phyloP scores from a whole-genome alignment of 2,888 invertebrate genomes.

The Cerastis rubricosa region DNA sequence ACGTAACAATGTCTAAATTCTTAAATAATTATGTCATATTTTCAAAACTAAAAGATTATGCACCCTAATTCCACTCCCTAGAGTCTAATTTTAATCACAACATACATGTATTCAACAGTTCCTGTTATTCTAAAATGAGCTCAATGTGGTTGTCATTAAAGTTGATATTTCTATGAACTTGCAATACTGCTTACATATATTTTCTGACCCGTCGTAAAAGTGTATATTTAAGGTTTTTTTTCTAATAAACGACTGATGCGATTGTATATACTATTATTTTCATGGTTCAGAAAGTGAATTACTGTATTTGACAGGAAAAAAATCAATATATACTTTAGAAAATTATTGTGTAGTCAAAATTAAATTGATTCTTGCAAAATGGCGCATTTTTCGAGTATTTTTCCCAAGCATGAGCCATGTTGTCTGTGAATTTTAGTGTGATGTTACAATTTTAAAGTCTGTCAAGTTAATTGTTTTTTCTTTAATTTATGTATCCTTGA shows the following conservation, averaged over 20 bases:
- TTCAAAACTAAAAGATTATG: neutral
- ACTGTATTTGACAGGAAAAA: conserved; percentile 58
- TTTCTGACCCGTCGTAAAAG: conserved; percentile 27
- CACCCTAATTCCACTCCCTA: neutral
- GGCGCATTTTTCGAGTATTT: neutral
- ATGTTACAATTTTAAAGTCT: conserved; percentile 42
- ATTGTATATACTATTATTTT: conserved; percentile 66
- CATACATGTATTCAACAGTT: neutral
- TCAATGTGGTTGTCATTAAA: neutral
- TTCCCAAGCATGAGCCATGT: neutral
- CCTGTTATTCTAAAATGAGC: neutral
- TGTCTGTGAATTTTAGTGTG: conserved; percentile 8
- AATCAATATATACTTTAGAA: neutral
- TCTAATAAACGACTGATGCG: conserved; percentile 67
- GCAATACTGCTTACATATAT: conserved; percentile 34
- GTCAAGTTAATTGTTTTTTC: neutral
- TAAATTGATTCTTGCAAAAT: conserved; percentile 6
- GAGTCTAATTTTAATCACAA: neutral
- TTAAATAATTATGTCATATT: neutral
- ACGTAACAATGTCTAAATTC: neutral
- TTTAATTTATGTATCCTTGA: neutral
- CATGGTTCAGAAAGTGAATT: conserved; percentile 43
- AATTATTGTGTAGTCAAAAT: conserved; percentile 49
- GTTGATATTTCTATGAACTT: neutral
- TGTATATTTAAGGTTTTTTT: conserved; percentile 61